phyloP scores from a whole-genome alignment of 1,140 invertebrate genomes.

The Trichonephila inaurata region DNA sequence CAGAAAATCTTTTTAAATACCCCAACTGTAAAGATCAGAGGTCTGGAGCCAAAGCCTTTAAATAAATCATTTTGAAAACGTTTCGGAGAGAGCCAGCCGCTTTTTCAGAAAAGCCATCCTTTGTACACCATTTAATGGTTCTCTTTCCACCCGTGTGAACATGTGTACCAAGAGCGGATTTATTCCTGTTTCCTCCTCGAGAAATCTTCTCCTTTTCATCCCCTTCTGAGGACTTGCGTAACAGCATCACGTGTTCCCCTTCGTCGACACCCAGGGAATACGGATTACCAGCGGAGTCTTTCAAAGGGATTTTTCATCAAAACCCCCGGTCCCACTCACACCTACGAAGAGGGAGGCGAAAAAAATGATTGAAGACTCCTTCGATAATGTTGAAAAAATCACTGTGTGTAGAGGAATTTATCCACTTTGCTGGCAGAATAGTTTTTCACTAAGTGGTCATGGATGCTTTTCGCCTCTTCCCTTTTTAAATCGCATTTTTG shows the following conservation, averaged over 20 bases:
- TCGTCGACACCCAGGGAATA: slow-evolving; percentile 63
- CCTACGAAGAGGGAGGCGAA: slow-evolving; percentile 28
- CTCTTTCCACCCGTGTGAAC: slow-evolving; percentile 21
- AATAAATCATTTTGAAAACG: too few species aligned
- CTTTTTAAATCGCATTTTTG: slow-evolving; percentile 73
- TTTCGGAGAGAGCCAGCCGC: too few species aligned
- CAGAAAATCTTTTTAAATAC: too few species aligned
- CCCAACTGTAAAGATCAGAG: too few species aligned
- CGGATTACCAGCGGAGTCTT: slow-evolving; percentile 63
- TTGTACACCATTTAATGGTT: neutral
- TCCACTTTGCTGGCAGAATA: slow-evolving; percentile 73
- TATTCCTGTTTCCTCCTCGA: neutral
- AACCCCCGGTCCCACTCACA: neutral
- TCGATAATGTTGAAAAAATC: slow-evolving; percentile 74
- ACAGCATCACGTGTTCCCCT: slow-evolving; percentile 55
- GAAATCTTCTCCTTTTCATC: neutral
- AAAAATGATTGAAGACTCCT: slow-evolving; percentile 73
- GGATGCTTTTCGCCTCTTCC: neutral
- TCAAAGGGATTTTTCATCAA: slow-evolving; percentile 61
- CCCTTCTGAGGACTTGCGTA: slow-evolving; percentile 48
- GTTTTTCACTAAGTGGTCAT: slow-evolving; percentile 74
- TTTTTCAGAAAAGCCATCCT: neutral
- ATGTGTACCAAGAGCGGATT: slow-evolving; percentile 23
- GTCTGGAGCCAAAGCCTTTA: too few species aligned
- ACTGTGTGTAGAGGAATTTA: slow-evolving; percentile 74